Base-by-base conservation (phyloP, 2,888 invertebrate species). In the Fragum sueziense region DNA sequence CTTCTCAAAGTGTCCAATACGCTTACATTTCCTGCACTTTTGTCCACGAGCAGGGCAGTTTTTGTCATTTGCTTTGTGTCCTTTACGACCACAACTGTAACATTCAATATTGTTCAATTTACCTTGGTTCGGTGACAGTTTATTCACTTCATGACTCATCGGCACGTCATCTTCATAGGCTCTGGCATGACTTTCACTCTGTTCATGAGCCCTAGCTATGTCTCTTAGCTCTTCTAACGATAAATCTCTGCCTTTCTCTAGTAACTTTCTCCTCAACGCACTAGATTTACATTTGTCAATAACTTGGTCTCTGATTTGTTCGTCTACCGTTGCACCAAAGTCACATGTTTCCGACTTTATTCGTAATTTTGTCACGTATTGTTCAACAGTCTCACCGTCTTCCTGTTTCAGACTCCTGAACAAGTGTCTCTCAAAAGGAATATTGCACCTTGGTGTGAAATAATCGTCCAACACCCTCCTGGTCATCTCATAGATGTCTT, bases 341-440 rank as follows among this genome's bases (percentile, higher is more conserved):
- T 70, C 41, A 54, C 79, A 78, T 3, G 61, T 52, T 70, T 34
- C 62, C 1, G 57, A 52, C 34, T 70, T 68, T n/a, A 33, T 47
- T 70, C 47, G 27, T 29, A 79, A 34, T 29, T 47, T 6, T 41
- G 68, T 62, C 34, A 78, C 52, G 27, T 59, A 79, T 41, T 79
- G 67, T 6, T 79, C 74, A 11, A 70, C 27, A 0, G 20, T 74
- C 29, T 67, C 73, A 54, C 2, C 25, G 29, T 33, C 33, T 6
- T 51, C 29, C 47, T 84, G 85, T 7, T 17, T 41, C 14, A 83
- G 68, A 27, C 71, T 27, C 1, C 61, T n/a, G 22, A 85, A 80
- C 51, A 54, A 22, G 59, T 79, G 70, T 22, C 85, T 25, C 75
- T 83, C 77, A 54, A 69, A 82, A 20, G 79, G 57, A 3, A 69